Percentiles rank a stretch among this genome's conserved stretches.
phyloP scores from a whole-genome alignment of 92 coral and sea anemone species.

The Siderastrea radians region DNA sequence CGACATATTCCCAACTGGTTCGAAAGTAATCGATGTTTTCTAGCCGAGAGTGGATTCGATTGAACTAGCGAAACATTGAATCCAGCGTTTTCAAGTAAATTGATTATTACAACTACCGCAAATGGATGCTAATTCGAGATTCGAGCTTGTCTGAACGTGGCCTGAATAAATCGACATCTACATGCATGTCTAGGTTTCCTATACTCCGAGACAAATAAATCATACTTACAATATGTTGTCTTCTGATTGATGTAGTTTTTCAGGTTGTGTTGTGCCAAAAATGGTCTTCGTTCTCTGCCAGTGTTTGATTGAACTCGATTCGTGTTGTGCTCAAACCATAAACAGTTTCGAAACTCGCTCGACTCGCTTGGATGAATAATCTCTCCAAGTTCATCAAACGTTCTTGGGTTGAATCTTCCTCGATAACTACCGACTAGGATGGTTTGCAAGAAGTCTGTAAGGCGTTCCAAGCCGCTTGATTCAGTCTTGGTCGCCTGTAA shows the following conservation, averaged over 20 bases:
- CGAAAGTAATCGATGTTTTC: background rate
- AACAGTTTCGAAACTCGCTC: slow-evolving; percentile 26
- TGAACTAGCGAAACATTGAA: slow-evolving; percentile 2
- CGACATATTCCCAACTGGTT: background rate
- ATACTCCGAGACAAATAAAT: background rate
- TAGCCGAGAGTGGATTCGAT: background rate
- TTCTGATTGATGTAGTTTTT: background rate
- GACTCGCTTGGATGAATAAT: slow-evolving; percentile 23
- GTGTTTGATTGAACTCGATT: slow-evolving; percentile 43
- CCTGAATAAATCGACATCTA: background rate
- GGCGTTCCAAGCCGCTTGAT: background rate
- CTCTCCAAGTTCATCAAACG: background rate
- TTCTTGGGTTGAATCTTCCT: background rate
- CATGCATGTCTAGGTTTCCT: background rate
- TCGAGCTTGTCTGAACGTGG: slow-evolving; percentile 20
- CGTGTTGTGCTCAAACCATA: slow-evolving; percentile 31
- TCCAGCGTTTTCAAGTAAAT: background rate
- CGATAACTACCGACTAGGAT: background rate
- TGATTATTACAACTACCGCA: background rate
- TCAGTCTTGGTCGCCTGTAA: background rate
- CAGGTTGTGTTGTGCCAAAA: background rate
- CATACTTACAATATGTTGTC: background rate
- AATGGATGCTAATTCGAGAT: slow-evolving; percentile 28
- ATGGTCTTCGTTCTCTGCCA: background rate
- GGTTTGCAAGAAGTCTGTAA: background rate